A percentile compares a stretch with the other conserved stretches of the same genome.
Conservation (phyloP, 2,797 vertebrate species). For the Chiroxiphia lanceolata region DNA sequence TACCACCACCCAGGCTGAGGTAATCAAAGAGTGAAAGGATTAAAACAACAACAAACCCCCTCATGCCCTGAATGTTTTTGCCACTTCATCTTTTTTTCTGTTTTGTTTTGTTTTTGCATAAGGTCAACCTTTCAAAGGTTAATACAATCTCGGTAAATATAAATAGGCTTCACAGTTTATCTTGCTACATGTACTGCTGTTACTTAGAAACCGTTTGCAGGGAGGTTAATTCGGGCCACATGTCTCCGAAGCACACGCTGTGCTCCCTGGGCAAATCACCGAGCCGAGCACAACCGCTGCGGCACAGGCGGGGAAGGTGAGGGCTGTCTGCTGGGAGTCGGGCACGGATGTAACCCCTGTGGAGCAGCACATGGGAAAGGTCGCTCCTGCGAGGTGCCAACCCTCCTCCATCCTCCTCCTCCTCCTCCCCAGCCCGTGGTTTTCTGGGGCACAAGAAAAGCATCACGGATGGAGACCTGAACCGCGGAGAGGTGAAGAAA, state of each 20-base stretch:
- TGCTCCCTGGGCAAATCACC: background rate
- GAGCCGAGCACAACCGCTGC: background rate
- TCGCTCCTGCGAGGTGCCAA: accelerated
- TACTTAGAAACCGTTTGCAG: slow-evolving; percentile 59
- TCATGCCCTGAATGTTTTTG: slow-evolving; percentile 20
- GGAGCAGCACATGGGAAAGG: background rate
- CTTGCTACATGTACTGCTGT: slow-evolving; percentile 11
- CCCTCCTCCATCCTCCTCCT: background rate
- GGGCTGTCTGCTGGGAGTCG: background rate
- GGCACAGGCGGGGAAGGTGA: background rate
- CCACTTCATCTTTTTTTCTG: background rate
- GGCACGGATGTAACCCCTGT: background rate
- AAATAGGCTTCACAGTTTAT: slow-evolving; percentile 63
- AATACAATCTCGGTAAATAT: slow-evolving; percentile 76
- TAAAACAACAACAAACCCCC: slow-evolving; percentile 51
- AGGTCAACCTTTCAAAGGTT: slow-evolving; percentile 79
- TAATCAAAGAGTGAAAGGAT: slow-evolving; percentile 55
- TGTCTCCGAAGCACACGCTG: slow-evolving; percentile 11
- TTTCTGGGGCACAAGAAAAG: background rate
- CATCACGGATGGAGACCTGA: background rate
- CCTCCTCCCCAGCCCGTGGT: background rate
- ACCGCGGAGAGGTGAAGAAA: accelerated
- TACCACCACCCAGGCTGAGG: slow-evolving; percentile 25
- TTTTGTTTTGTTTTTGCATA: slow-evolving; percentile 36
- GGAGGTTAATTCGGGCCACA: slow-evolving; percentile 60